Conservation (phyloP, 2,888 invertebrate genomes). For the Pterostichus niger region DNA sequence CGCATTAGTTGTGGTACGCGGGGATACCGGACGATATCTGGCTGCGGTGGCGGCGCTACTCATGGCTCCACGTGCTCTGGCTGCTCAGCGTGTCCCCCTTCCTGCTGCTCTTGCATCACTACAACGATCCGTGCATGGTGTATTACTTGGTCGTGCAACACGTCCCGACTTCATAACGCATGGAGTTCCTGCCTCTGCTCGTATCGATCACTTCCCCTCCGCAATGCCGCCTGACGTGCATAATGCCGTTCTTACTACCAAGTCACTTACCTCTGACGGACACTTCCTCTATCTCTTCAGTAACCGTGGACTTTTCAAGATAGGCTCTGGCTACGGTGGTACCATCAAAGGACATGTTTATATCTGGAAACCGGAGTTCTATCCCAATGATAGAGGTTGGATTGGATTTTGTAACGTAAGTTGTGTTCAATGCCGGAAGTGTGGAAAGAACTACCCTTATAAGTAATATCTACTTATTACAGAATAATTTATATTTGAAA, state of each 20-base stretch:
- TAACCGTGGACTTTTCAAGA: conserved; percentile 91
- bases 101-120: conserved; percentile 91
- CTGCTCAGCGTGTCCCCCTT: conserved; percentile 90
- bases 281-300: conserved; percentile 93
- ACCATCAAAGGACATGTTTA: conserved; percentile 95
- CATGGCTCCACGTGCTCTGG: conserved; percentile 89
- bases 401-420: conserved; percentile 91
- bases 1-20: conserved; percentile 94
- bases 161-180: conserved; percentile 94
- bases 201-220: conserved; percentile 84
- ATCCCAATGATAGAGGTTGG: conserved; percentile 90
- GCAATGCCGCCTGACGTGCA: conserved; percentile 78
- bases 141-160: conserved; percentile 87
- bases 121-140: conserved; percentile 93
- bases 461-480: conserved; percentile 72
- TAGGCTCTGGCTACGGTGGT: conserved; percentile 96
- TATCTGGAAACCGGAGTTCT: conserved; percentile 90
- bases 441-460: conserved; percentile 5
- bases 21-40: conserved; percentile 94
- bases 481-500: conserved; percentile 91
- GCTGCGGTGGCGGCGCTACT: conserved; percentile 92
- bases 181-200: conserved; percentile 89
- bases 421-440: conserved; percentile 34
- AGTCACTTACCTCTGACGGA: conserved; percentile 93
- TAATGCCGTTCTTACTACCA: conserved; percentile 77